Evolutionary conservation across 1,140 invertebrate species (phyloP).

Genomic region (Rhopalosiphum padi): DNA sequence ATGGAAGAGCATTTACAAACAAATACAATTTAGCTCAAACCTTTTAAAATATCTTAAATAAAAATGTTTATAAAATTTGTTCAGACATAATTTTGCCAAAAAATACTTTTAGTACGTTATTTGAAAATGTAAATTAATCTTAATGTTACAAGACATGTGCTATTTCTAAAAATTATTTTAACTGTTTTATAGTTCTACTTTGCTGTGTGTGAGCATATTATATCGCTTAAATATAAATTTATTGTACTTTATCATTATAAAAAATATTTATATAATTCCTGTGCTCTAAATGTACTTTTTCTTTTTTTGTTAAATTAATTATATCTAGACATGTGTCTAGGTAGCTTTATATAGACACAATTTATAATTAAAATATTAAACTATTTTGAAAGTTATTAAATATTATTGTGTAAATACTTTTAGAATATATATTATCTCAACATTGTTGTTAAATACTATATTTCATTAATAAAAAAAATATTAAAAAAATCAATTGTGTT

Average conservation of each 20-base stretch:
- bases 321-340: neutral
- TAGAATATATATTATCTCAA: slow-evolving; percentile 40
- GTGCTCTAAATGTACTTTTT: neutral
- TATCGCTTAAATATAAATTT: neutral
- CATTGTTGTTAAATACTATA: slow-evolving; percentile 36
- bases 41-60: neutral
- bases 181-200: neutral
- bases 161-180: neutral
- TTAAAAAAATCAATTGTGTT: neutral
- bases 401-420: neutral
- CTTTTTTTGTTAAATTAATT: neutral
- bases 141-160: neutral
- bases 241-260: neutral
- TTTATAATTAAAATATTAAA: neutral
- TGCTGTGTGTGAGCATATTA: neutral
- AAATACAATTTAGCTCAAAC: neutral
- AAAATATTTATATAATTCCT: neutral
- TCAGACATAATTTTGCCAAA: neutral
- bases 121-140: neutral
- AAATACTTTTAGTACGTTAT: neutral
- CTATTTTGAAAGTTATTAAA: slow-evolving; percentile 9
- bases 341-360: neutral
- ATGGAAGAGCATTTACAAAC: neutral
- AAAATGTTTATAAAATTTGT: neutral
- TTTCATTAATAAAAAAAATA: slow-evolving; percentile 36